A percentile compares a stretch with the other conserved stretches of the same genome.
Evolutionary conservation across 2,113 vertebrate species (phyloP).

Genomic region (Corvus cornix): DNA sequence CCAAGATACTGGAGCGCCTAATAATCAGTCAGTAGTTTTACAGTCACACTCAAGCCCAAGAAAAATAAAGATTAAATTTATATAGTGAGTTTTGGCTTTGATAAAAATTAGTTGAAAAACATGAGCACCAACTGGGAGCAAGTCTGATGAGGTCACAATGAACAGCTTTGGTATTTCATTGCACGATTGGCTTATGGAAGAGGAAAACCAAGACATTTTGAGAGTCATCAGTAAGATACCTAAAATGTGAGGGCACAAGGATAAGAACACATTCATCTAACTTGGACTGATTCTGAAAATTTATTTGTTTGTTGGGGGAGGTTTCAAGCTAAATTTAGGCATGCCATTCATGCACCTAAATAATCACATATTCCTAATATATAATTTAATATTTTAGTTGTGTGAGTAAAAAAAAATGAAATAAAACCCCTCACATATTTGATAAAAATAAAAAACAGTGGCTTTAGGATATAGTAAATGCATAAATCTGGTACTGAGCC

Average conservation of each 20-base stretch:
- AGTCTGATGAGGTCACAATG: background rate
- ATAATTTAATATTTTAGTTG: background rate
- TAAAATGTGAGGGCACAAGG: background rate
- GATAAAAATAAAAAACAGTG: background rate
- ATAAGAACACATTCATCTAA: rapidly evolving
- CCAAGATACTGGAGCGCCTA: background rate
- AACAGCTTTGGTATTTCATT: background rate
- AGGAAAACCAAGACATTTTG: background rate
- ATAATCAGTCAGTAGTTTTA: background rate
- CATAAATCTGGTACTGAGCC: background rate
- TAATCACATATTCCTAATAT: background rate
- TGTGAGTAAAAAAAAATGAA: background rate
- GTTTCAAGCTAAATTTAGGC: background rate
- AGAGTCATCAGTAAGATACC: background rate
- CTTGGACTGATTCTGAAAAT: background rate
- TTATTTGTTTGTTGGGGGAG: background rate
- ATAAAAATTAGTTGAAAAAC: background rate
- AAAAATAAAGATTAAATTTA: background rate
- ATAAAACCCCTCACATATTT: rapidly evolving
- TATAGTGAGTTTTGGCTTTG: background rate
- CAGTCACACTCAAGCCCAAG: background rate
- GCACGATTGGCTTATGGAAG: background rate
- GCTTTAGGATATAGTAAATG: background rate
- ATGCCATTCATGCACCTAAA: background rate
- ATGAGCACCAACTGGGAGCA: background rate